phyloP scores from a whole-genome alignment of 1,140 invertebrate species.

The Holotrichia oblita region DNA sequence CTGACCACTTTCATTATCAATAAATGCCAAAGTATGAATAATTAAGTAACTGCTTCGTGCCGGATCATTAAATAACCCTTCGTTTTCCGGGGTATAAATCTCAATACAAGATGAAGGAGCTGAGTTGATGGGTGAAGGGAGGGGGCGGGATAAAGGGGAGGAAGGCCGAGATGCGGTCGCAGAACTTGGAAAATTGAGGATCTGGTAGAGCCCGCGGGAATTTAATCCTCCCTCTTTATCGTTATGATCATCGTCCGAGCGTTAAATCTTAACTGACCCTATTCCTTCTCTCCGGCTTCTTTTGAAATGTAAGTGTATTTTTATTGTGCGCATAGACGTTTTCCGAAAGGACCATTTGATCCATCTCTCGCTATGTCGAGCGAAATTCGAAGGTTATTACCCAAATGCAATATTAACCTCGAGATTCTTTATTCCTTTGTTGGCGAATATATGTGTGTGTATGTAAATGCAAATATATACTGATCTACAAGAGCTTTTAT shows the following conservation, averaged over 20 bases:
- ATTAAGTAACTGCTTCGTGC: slow-evolving; percentile 33
- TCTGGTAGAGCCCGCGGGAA: slow-evolving; percentile 26
- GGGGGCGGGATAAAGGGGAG: not conserved
- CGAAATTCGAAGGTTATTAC: slow-evolving; percentile 3
- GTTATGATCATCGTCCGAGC: slow-evolving; percentile 35
- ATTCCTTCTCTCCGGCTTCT: slow-evolving; percentile 28
- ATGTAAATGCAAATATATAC: too few relatives aligned
- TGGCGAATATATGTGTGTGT: not conserved
- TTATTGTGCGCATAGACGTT: slow-evolving; percentile 28
- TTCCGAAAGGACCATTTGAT: slow-evolving; percentile 24
- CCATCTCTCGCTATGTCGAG: not conserved
- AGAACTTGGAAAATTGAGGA: slow-evolving; percentile 32
- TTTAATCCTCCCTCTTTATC: slow-evolving; percentile 29
- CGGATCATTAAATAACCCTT: slow-evolving; percentile 35
- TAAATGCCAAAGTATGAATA: slow-evolving; percentile 36
- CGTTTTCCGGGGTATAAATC: slow-evolving; percentile 31
- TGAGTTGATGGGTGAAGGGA: not conserved
- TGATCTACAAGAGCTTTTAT: too few relatives aligned
- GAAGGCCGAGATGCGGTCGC: slow-evolving; percentile 23
- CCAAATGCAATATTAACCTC: not conserved
- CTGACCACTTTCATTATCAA: slow-evolving; percentile 35
- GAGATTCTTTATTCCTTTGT: not conserved
- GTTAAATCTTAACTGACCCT: slow-evolving; percentile 36
- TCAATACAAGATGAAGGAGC: slow-evolving; percentile 25
- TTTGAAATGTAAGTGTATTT: slow-evolving; percentile 35